Base-by-base conservation (phyloP, 2,113 vertebrate species). In the Euleptes europaea region DNA sequence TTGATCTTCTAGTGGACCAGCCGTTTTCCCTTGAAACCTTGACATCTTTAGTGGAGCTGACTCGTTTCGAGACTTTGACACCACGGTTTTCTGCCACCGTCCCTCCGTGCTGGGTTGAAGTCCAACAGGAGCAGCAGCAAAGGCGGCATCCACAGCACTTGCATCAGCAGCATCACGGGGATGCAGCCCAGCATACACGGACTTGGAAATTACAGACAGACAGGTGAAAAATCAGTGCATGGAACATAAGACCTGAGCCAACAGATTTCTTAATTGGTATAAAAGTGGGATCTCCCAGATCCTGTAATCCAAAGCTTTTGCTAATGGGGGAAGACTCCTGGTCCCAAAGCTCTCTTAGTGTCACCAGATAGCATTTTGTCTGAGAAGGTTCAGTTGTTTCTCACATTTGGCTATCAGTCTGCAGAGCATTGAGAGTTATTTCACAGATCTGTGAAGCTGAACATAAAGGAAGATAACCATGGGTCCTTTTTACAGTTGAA, bases 101-200 rank as follows among this genome's bases (percentile, higher is more conserved):
- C 86, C 99, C 99, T 14, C 99, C 98, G 0, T 99, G 98, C 85
- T 99, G 99, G 99, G 98, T 98, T 66, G 99, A 99, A 94, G 98
- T 99, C 1, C 99, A 99, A 85, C 99, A 99, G 91, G 99, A 99
- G 92, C 99, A 99, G 92, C 99, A 99, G 91, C 99, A 99, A 82
- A 95, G 99, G 38, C 94, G 99, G 4, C 99, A 99, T 88, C 99
- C 99, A 0, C 99, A 99, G 80, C 99, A 99, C 76, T 93, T 99
- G 79, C 99, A 99, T 93, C 98, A 99, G 94, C 99, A 99, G 79
- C 99, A 99, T 92, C 99, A 99, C 0, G 99, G 99, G 21, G 99
- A 99, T 78, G 99, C 99, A 65, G 98, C 99, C 15, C 99, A 99
- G 86, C 99, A 99, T 83, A 99, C 99, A 7, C 97, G 99, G 23